Percentiles rank a stretch among this genome's conserved stretches.
Conservation (phyloP, 2,888 invertebrate species). For the Nesidiocoris tenuis region DNA sequence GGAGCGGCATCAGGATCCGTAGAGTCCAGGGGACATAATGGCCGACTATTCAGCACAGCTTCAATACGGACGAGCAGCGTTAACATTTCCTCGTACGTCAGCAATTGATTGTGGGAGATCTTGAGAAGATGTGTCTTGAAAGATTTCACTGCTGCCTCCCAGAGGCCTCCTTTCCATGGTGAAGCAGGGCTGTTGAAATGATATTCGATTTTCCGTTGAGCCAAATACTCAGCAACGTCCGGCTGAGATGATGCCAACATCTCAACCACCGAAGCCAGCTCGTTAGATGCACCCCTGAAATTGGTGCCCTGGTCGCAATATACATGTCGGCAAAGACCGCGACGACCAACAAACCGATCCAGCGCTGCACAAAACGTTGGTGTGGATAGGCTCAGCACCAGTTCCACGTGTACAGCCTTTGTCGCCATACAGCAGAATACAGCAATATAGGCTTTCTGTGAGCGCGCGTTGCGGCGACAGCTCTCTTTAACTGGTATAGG, state of each 20-base stretch:
- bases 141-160: slow-evolving; percentile 16
- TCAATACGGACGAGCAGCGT: slow-evolving; percentile 1
- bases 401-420: background rate
- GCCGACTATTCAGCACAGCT: slow-evolving; percentile 13
- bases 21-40: background rate
- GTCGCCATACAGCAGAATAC: slow-evolving; percentile 7
- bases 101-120: background rate
- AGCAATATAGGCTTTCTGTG: background rate
- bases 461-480: background rate
- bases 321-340: background rate
- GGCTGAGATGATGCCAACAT: background rate
- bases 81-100: slow-evolving; percentile 12
- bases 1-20: background rate
- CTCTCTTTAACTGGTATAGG: background rate
- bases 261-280: background rate
- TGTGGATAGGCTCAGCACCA: background rate
- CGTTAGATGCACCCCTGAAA: background rate
- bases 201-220: background rate
- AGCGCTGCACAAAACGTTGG: background rate
- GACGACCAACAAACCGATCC: background rate
- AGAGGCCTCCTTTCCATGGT: slow-evolving; percentile 14
- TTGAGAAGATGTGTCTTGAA: background rate
- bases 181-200: background rate
- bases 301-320: background rate
- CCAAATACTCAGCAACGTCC: background rate